Conservation (phyloP, 92 coral and sea anemone species). For the Anthopleura xanthogrammica region DNA sequence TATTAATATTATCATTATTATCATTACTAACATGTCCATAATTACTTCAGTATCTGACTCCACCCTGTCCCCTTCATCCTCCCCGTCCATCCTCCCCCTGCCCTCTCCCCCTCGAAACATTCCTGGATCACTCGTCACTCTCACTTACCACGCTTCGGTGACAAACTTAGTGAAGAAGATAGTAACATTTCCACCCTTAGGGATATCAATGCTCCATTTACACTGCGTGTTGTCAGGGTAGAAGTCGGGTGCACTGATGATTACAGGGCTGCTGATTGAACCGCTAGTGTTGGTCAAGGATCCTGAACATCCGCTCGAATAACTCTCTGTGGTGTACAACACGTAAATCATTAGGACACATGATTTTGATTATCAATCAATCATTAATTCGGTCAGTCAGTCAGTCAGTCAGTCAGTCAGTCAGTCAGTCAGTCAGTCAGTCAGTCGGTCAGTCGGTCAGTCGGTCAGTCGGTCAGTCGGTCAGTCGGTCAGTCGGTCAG, state of each 20-base stretch:
- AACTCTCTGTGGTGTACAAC: not conserved
- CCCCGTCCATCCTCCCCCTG: not conserved
- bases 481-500: not conserved
- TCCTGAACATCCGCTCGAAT: constrained; percentile 17
- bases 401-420: not conserved
- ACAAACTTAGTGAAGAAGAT: constrained; percentile 1
- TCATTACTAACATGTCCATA: too few species aligned
- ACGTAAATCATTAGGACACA: not conserved
- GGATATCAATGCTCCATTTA: constrained; percentile 23
- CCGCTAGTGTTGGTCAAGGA: not conserved
- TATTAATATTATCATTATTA: too few species aligned
- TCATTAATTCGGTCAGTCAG: not conserved
- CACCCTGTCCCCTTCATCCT: too few species aligned
- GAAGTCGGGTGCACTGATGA: not conserved
- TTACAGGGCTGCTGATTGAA: constrained; percentile 10
- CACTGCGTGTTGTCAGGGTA: constrained; percentile 19
- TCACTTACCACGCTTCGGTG: constrained; percentile 33
- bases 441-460: not conserved
- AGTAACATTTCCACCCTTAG: constrained; percentile 14
- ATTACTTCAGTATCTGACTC: too few species aligned
- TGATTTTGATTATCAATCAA: not conserved
- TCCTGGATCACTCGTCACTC: not conserved
- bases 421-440: not conserved
- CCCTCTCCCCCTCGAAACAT: not conserved
- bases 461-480: not conserved